Percentiles rank a stretch among this genome's conserved stretches.
Conservation (phyloP, 2,888 invertebrate species). For the Cephus rjabovi region DNA sequence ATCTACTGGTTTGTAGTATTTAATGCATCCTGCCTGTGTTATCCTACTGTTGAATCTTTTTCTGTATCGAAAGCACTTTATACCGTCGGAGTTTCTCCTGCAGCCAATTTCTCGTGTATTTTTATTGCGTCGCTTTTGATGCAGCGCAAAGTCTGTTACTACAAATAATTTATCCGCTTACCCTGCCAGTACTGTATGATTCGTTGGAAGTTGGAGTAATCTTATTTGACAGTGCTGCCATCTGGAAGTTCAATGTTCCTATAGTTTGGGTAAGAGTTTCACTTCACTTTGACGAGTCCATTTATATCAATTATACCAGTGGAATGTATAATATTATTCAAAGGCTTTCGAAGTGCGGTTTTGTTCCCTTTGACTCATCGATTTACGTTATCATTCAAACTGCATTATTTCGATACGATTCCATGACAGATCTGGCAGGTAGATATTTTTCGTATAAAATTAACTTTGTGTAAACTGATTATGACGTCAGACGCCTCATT, state of each 20-base stretch:
- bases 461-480: not conserved
- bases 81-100: not conserved
- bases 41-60: not conserved
- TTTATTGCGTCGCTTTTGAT: conserved; percentile 25
- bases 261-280: conserved; percentile 6
- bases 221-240: conserved; percentile 37
- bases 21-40: not conserved
- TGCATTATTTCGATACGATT: not conserved
- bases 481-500: not conserved
- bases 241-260: conserved; percentile 24
- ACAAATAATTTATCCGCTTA: conserved; percentile 47
- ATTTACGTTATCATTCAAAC: not conserved
- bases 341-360: not conserved
- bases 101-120: conserved; percentile 24
- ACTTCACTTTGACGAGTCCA: conserved; percentile 14
- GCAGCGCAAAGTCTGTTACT: conserved; percentile 23
- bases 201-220: conserved; percentile 38
- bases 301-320: conserved; percentile 28
- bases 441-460: not conserved
- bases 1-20: not conserved
- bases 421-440: not conserved
- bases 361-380: not conserved
- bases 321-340: not conserved
- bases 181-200: conserved; percentile 15
- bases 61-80: not conserved